Percentiles rank a stretch among this genome's conserved stretches.
Evolutionary conservation across 2,797 vertebrate genomes (phyloP).

Genomic region (Anolis apletophallus): DNA sequence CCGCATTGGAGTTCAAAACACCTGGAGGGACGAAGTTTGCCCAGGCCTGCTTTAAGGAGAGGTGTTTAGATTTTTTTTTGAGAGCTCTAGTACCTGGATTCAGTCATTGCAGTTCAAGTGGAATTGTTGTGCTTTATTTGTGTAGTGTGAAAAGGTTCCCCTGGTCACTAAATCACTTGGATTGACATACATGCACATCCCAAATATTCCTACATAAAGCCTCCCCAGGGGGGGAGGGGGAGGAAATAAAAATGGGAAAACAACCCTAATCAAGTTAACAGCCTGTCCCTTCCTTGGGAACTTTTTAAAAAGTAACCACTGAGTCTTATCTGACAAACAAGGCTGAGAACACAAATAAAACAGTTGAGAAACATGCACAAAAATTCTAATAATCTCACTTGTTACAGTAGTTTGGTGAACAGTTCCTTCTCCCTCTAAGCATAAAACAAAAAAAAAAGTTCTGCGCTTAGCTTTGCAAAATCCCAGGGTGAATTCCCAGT

Average conservation of each 20-base stretch:
- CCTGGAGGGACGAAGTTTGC: no score
- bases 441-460: neutral
- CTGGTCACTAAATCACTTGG: neutral
- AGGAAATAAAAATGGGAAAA: neutral
- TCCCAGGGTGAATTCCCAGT: conserved; percentile 31
- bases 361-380: neutral
- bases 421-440: neutral
- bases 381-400: neutral
- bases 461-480: neutral
- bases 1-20: no score
- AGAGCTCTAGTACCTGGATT: no score
- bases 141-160: no score
- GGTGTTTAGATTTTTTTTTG: no score
- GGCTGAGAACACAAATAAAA: conserved; percentile 21
- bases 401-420: neutral
- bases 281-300: neutral
- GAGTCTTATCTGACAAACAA: conserved; percentile 24
- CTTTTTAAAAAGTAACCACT: conserved; percentile 12
- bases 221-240: no score
- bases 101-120: no score
- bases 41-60: no score
- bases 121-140: no score
- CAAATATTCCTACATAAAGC: neutral
- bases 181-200: no score
- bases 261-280: neutral